A percentile compares a stretch with the other conserved stretches of the same genome.
These are phyloP conservation scores for Chydorus sphaericus DNA, from an alignment of 2,888 invertebrate species.

Conservation along the genomic window DNA sequence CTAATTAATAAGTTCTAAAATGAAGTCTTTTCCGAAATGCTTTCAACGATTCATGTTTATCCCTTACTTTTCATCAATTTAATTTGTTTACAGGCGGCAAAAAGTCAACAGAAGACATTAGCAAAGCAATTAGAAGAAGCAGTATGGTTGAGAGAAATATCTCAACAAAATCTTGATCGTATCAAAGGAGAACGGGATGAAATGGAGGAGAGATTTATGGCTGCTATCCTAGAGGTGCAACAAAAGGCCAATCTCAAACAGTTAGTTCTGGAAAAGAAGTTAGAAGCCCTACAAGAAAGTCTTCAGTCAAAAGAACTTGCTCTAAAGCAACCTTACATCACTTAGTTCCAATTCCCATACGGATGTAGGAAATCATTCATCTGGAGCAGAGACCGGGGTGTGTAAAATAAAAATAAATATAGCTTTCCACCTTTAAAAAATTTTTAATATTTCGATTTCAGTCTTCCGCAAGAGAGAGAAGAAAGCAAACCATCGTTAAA, in stretches of 20 bases:
- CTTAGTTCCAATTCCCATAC: neutral
- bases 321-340: neutral
- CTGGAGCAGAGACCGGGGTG: neutral
- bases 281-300: slow-evolving; percentile 45
- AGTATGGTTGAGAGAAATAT: slow-evolving; percentile 43
- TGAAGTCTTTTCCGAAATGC: too few species aligned
- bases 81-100: slow-evolving; percentile 47
- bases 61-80: neutral
- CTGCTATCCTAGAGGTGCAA: slow-evolving; percentile 72
- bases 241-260: slow-evolving; percentile 71
- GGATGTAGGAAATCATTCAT: neutral
- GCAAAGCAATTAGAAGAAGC: slow-evolving; percentile 56
- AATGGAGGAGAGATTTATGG: slow-evolving; percentile 59
- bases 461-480: neutral
- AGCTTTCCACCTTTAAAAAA: too few species aligned
- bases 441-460: neutral
- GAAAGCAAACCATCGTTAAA: neutral
- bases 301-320: slow-evolving; percentile 46
- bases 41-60: too few species aligned
- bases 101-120: slow-evolving; percentile 55
- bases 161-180: slow-evolving; percentile 33
- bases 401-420: too few species aligned
- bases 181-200: slow-evolving; percentile 51
- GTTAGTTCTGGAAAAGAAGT: slow-evolving; percentile 60
- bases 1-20: too few species aligned